Conservation (phyloP, 2,113 vertebrate genomes). For the Limnothrissa miodon region DNA sequence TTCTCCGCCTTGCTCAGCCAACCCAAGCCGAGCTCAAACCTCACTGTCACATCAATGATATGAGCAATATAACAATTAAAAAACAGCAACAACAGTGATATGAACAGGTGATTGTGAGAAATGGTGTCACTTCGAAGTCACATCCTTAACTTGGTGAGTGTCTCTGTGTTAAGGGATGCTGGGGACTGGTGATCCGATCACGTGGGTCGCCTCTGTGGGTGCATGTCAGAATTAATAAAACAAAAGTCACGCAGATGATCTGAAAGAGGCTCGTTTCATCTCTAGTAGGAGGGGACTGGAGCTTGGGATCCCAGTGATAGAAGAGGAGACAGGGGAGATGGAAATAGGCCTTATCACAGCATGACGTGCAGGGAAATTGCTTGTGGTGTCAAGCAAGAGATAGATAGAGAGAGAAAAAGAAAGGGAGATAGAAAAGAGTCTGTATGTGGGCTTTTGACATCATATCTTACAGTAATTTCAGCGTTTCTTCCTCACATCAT, state of each 20-base stretch:
- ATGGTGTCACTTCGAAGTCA: neutral
- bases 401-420: neutral
- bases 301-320: neutral
- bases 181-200: neutral
- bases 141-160: neutral
- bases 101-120: neutral
- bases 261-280: constrained; percentile 9
- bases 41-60: too few species aligned
- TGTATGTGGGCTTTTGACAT: too few species aligned
- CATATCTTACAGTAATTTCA: neutral
- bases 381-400: neutral
- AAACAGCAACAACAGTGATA: neutral
- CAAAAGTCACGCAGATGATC: constrained; percentile 11
- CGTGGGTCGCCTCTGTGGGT: neutral
- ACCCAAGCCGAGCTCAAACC: too few species aligned
- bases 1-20: too few species aligned
- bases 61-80: too few species aligned
- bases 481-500: too few species aligned
- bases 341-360: constrained; percentile 43
- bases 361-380: constrained; percentile 11
- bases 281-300: neutral
- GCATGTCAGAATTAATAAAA: constrained; percentile 1
- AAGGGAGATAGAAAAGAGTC: neutral
- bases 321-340: constrained; percentile 36
- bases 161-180: neutral